These are phyloP conservation scores for Trigoniulus corallinus DNA, from an alignment of 1,140 invertebrate genomes.

Conservation along the genomic window DNA sequence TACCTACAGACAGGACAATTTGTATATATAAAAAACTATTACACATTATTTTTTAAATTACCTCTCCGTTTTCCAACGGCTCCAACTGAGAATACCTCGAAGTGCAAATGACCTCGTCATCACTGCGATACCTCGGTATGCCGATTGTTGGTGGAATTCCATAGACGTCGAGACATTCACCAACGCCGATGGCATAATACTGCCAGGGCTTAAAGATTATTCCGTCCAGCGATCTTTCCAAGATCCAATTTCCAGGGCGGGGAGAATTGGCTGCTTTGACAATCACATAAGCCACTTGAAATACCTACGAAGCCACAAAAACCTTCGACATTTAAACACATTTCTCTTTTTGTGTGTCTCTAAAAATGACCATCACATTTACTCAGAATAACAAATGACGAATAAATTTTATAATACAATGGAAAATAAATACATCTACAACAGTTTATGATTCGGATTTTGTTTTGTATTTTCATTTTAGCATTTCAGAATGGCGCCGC, in stretches of 20 bases:
- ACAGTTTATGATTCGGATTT: too few relatives aligned
- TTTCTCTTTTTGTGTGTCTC: too few relatives aligned
- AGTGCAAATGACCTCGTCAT: constrained; percentile 72
- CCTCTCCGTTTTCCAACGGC: constrained; percentile 76
- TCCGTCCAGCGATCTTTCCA: constrained; percentile 66
- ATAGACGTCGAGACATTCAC: constrained; percentile 52
- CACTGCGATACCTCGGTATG: constrained; percentile 50
- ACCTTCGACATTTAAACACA: too few relatives aligned
- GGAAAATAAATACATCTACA: too few relatives aligned
- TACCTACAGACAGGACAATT: neutral
- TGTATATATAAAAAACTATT: constrained; percentile 6
- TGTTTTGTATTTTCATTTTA: too few relatives aligned
- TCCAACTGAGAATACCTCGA: constrained; percentile 62
- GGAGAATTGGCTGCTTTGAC: constrained; percentile 78
- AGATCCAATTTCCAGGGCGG: constrained; percentile 73
- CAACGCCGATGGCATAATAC: constrained; percentile 67
- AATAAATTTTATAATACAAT: too few relatives aligned
- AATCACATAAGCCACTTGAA: constrained; percentile 79
- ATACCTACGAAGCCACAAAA: too few relatives aligned
- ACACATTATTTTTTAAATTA: too few relatives aligned
- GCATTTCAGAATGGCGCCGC: too few relatives aligned
- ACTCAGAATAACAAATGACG: too few relatives aligned
- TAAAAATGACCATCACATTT: too few relatives aligned
- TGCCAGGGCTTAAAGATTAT: constrained; percentile 56
- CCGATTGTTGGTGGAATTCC: constrained; percentile 43